Evolutionary conservation across 2,888 invertebrate species (phyloP), one percentile per base, ranked within the genome.

Genomic region (Augiades crinisus): DNA sequence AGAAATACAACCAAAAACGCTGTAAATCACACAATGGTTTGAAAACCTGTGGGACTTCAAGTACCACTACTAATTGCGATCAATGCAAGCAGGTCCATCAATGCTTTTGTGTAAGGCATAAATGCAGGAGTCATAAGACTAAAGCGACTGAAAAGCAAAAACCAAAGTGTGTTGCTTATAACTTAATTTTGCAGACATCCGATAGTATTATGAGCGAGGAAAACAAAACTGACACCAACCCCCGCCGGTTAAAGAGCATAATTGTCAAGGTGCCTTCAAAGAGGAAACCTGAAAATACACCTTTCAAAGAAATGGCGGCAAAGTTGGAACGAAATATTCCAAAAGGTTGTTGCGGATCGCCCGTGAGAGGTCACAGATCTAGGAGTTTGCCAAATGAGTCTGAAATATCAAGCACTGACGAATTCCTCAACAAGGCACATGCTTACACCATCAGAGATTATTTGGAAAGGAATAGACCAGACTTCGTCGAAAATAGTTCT

Each of bases 391-490:
- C 84, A 0, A 78, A 78, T 51, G 83, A 84, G 12, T 78, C 75
- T 51, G 82, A 78, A 22, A 62, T 75, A 44, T 79, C 85, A 3
- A 81, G 83, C 56, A 73, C 78, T 47, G 82, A 86, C 22, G 77
- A 83, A 16, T 64, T 71, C 24, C 44, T 66, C 3, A 77, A 63
- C 44, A 78, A 63, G 50, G 60, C 73, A 8, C 75, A 77, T 34
- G 72, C 73, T 14, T 73, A 84, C 5, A 84, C 91, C 4, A 89
- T 94, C 17, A 85, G 95, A 90, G 94, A 95, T 53, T 93, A 94
- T 70, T 90, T 96, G 64, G 89, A 91, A 59, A 89, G 76, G 57
- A 94, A 94, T 62, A 91, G 93, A 22, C 96, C 96, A 0, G 91
- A 93, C 55, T 96, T 95, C 73, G 87, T 94, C 2, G 74, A 80